phyloP scores from a whole-genome alignment of 1,140 invertebrate genomes.

The Anastrepha ludens region DNA sequence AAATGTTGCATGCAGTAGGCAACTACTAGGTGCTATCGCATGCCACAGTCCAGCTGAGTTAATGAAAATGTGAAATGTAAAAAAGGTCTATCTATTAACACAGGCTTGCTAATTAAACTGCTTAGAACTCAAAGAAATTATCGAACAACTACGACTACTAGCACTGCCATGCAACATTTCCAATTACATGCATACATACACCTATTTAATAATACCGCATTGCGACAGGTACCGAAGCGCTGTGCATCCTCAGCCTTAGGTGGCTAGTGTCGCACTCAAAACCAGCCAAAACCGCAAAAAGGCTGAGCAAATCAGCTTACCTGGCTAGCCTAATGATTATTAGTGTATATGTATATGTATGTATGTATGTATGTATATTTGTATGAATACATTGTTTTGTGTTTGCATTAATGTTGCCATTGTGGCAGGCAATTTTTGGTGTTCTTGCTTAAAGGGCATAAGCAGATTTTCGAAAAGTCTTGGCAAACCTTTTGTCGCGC shows the following conservation, averaged over 20 bases:
- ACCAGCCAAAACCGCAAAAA: neutral
- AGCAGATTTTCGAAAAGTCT: slow-evolving; percentile 10
- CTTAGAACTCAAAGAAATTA: too few relatives aligned
- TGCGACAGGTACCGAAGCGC: neutral
- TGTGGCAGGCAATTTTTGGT: neutral
- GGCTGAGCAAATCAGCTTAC: neutral
- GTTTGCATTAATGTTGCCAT: neutral
- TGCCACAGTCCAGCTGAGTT: neutral
- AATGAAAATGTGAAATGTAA: neutral
- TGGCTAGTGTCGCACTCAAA: neutral
- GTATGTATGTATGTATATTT: neutral
- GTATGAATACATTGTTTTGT: neutral
- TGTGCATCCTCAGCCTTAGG: neutral
- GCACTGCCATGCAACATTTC: neutral
- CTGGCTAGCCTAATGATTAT: neutral
- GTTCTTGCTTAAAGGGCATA: neutral
- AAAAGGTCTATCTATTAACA: neutral
- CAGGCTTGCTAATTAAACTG: neutral
- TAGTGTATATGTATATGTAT: neutral
- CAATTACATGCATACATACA: neutral
- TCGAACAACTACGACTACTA: too few relatives aligned
- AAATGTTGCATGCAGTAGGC: neutral
- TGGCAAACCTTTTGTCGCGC: neutral
- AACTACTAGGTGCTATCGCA: too few relatives aligned
- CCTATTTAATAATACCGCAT: neutral